Conservation (phyloP, 2,888 invertebrate species). For the Orchesella flavescens region DNA sequence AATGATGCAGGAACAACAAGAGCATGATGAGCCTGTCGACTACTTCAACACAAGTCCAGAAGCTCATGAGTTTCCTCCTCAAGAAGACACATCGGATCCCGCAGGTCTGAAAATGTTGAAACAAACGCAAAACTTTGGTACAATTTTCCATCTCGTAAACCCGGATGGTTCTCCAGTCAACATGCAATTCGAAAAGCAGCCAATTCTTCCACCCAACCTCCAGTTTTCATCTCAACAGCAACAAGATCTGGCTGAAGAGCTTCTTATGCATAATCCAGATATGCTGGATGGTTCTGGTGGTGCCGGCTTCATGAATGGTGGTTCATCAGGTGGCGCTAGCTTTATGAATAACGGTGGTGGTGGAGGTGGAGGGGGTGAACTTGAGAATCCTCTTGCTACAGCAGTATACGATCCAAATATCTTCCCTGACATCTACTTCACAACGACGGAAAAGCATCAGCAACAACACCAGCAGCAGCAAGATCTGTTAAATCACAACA, state of each 20-base stretch:
- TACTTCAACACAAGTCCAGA: background rate
- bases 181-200: constrained; percentile 57
- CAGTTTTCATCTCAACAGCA: constrained; percentile 46
- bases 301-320: background rate
- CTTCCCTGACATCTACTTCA: constrained; percentile 72
- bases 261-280: background rate
- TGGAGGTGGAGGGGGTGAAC: constrained; percentile 5
- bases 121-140: constrained; percentile 69
- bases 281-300: background rate
- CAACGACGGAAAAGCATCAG: constrained; percentile 67
- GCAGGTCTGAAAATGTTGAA: constrained; percentile 68
- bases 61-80: background rate
- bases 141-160: constrained; percentile 53
- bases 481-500: constrained; percentile 3
- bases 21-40: background rate
- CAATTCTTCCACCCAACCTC: constrained; percentile 24
- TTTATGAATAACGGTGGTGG: background rate
- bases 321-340: background rate
- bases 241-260: constrained; percentile 37
- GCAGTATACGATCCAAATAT: constrained; percentile 70
- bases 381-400: constrained; percentile 50
- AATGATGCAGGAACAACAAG: constrained; percentile 27
- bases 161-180: constrained; percentile 55
- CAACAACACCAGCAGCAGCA: constrained; percentile 42
- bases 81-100: constrained; percentile 45